These are phyloP conservation scores for Orestias chungarensis DNA, from an alignment of 2,797 vertebrate genomes.

Conservation along the genomic window DNA sequence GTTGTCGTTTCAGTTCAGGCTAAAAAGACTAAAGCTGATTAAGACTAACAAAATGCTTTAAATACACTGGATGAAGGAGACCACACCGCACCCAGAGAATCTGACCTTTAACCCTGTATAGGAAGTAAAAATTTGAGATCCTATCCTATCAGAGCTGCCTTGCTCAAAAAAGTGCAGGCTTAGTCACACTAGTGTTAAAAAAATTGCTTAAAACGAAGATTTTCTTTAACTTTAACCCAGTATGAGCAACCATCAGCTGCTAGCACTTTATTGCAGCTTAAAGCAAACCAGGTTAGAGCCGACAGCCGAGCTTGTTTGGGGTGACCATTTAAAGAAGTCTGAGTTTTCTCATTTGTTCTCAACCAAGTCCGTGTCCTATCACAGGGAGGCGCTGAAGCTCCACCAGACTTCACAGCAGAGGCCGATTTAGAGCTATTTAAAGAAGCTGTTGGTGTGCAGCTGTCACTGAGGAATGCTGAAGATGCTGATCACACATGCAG, in stretches of 20 bases:
- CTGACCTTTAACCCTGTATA: not conserved
- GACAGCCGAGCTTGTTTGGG: not conserved
- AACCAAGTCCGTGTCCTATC: conserved; percentile 15
- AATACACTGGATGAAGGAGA: not conserved
- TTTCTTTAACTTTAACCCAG: not conserved
- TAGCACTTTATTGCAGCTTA: not conserved
- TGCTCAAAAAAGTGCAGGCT: too few relatives aligned
- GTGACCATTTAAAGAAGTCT: not conserved
- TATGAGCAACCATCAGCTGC: not conserved
- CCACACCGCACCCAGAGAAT: not conserved
- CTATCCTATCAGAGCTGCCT: too few relatives aligned
- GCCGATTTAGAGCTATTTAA: conserved; percentile 66
- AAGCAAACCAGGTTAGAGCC: not conserved
- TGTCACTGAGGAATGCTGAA: conserved; percentile 71
- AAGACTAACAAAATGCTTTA: too few relatives aligned
- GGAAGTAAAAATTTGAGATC: too few relatives aligned
- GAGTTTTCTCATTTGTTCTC: not conserved
- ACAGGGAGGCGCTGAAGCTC: conserved; percentile 66
- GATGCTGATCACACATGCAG: not conserved
- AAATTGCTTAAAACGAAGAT: too few relatives aligned
- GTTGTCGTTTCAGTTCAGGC: not conserved
- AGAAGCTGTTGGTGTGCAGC: conserved; percentile 52
- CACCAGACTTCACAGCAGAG: conserved; percentile 19
- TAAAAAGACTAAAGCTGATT: too few relatives aligned
- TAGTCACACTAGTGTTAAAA: too few relatives aligned